Evolutionary conservation across 2,888 invertebrate genomes (phyloP).

Genomic region (Trimorus sp.): DNA sequence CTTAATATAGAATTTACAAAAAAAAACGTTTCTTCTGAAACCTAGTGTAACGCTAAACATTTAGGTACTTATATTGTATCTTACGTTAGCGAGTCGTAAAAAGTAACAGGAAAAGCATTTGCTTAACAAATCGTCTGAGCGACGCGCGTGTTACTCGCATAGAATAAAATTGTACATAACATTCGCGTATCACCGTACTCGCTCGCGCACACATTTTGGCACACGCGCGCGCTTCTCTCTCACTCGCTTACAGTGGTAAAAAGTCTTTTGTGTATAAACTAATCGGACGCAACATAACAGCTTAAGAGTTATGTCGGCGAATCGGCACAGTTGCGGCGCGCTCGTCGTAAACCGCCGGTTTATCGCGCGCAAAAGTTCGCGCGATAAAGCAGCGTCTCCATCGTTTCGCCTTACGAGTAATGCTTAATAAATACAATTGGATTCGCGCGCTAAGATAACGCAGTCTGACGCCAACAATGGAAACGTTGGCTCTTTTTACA

Average conservation of each 20-base stretch:
- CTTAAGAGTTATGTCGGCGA: conserved; percentile 23
- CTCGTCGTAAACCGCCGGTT: background rate
- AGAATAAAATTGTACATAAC: conserved; percentile 73
- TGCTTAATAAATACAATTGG: conserved; percentile 25
- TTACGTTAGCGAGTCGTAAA: conserved; percentile 72
- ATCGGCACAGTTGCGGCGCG: background rate
- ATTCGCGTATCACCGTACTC: conserved; percentile 61
- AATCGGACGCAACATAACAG: conserved; percentile 49
- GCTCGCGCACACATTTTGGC: conserved; percentile 66
- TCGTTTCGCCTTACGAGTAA: conserved; percentile 1
- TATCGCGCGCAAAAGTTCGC: background rate
- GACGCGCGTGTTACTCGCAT: conserved; percentile 68
- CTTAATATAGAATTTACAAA: conserved; percentile 80
- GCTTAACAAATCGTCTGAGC: conserved; percentile 67
- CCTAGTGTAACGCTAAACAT: conserved; percentile 76
- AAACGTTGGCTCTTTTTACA: background rate
- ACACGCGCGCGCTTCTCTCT: conserved; percentile 44
- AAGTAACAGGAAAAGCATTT: conserved; percentile 75
- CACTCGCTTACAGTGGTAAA: conserved; percentile 22
- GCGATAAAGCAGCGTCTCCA: background rate
- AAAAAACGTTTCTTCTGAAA: conserved; percentile 72
- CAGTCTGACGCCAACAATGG: background rate
- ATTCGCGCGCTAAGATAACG: background rate
- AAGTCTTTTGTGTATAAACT: conserved; percentile 57
- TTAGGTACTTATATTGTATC: conserved; percentile 74